Base-by-base conservation (phyloP, 2,888 invertebrate species). In the Nomada ferruginata region DNA sequence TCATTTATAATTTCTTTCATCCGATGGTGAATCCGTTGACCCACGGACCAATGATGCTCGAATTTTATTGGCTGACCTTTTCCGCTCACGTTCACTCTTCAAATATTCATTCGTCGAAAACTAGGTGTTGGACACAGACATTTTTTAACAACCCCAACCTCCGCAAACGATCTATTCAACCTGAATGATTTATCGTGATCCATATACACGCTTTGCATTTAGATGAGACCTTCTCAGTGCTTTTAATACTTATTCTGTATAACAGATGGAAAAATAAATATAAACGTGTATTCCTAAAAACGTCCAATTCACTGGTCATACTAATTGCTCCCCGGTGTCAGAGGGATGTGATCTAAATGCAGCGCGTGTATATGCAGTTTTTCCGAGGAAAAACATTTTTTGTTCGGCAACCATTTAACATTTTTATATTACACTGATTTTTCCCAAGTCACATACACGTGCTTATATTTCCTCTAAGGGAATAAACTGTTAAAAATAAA, bases 171-270 rank as follows among this genome's bases (percentile, higher is more conserved):
- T 44, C 70, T 23, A 13, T 61, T 20, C 36, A 44, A 26, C 15
- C 44, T 79, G 65, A 65, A 79, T 78, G 78, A 79, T 71, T 71
- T 71, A 78, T 78, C 26, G 5, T 23, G 65, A 70, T 70, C 79
- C 64, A 78, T 79, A 78, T 42, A 10, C 61, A 3, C 18, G 26
- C 5, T 20, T 20, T 36, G 47, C 26, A n/a, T 63, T 50, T n/a
- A 11, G 15, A 53, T 9, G 2, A 18, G 20, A n/a, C 36, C 64
- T 57, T 10, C 10, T 76, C 18, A 18, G 13, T 11, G 9, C 26
- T 0, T 3, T n/a, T 20, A 10, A 23, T 42, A 42, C 23, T 36
- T 18, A 36, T 60, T 15, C 47, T n/a, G 13, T 36, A 18, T n/a
- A n/a, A 5, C 9, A 23, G 18, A 42, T n/a, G 20, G 18, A 65